phyloP scores from a whole-genome alignment of 35 echinoderm and acorn worm species.

The Ophioderma brevispina region DNA sequence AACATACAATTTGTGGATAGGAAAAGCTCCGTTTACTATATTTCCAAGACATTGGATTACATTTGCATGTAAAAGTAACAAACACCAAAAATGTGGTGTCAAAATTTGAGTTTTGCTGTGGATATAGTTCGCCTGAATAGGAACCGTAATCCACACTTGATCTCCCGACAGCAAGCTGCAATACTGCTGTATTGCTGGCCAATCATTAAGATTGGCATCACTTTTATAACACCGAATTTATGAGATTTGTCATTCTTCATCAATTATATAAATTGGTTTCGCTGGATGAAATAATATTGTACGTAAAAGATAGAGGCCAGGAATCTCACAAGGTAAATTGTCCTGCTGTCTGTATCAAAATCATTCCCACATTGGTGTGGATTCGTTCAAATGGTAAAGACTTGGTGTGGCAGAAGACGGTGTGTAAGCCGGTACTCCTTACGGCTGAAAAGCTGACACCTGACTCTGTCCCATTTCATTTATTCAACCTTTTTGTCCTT shows the following conservation, averaged over 20 bases:
- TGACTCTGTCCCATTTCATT: background rate
- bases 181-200: background rate
- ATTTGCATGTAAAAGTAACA: background rate
- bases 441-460: background rate
- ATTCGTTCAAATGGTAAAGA: background rate
- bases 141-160: background rate
- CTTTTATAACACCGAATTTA: too few relatives aligned
- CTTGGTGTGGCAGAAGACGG: background rate
- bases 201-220: too few relatives aligned
- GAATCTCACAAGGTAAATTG: background rate
- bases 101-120: background rate
- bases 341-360: background rate
- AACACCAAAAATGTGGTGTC: background rate
- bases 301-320: background rate
- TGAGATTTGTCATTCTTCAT: background rate
- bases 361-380: slow-evolving; percentile 1
- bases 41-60: too few relatives aligned
- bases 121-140: background rate
- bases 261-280: background rate
- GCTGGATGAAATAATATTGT: too few relatives aligned
- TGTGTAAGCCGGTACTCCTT: background rate
- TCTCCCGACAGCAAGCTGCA: background rate
- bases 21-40: too few relatives aligned
- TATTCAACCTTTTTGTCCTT: background rate
- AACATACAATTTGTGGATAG: too few relatives aligned